Percentiles rank a stretch among this genome's conserved stretches.
phyloP scores from a whole-genome alignment of 2,113 vertebrate genomes.

The Montifringilla adamsi region DNA sequence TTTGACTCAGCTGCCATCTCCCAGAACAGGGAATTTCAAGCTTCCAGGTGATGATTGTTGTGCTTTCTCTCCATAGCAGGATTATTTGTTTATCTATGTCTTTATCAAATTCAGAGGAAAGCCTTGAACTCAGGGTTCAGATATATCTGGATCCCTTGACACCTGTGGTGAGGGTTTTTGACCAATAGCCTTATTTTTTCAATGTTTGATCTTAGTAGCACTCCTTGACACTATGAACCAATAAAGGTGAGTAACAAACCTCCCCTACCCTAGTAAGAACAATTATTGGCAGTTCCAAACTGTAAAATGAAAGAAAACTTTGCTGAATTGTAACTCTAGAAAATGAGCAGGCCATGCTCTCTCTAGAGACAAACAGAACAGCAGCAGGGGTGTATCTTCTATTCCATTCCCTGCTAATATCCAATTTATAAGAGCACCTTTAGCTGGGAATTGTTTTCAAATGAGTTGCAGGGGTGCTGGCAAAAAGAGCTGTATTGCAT shows the following conservation, averaged over 20 bases:
- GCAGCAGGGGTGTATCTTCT: background rate
- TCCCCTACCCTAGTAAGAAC: background rate
- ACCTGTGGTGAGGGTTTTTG: background rate
- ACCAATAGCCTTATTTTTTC: background rate
- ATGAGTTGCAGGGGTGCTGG: background rate
- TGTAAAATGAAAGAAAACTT: background rate
- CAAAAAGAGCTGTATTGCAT: constrained; percentile 1
- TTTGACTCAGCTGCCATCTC: background rate
- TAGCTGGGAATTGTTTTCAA: background rate
- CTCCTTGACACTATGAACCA: fast-evolving
- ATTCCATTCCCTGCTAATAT: background rate
- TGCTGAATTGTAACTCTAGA: background rate
- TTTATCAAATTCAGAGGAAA: background rate
- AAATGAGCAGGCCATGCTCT: background rate
- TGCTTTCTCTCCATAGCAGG: background rate
- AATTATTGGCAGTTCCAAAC: background rate
- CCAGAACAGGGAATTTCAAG: background rate
- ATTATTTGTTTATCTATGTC: background rate
- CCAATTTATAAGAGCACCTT: background rate
- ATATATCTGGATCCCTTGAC: background rate
- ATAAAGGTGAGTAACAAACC: background rate
- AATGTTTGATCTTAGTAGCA: background rate
- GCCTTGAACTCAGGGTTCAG: background rate
- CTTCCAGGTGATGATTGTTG: background rate
- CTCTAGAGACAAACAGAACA: background rate